Conservation (phyloP, 2,113 vertebrate genomes). For the Laterallus jamaicensis region DNA sequence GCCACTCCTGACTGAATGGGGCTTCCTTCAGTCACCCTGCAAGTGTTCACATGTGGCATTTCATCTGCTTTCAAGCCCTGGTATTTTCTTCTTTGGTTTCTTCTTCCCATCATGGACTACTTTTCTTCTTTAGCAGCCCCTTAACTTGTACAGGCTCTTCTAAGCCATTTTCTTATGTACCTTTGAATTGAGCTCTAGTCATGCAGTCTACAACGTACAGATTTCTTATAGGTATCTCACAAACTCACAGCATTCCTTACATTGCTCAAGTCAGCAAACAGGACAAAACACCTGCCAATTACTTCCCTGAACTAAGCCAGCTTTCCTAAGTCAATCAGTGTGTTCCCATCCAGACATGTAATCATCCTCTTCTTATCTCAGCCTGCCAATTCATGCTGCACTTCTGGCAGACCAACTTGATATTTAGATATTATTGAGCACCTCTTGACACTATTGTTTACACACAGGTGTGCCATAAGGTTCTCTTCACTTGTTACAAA, state of each 20-base stretch:
- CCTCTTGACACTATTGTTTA: not conserved
- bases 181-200: not conserved
- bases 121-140: not conserved
- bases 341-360: constrained; percentile 31
- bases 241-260: not conserved
- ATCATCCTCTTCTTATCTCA: constrained; percentile 37
- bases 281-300: constrained; percentile 51
- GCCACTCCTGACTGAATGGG: not conserved
- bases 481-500: not conserved
- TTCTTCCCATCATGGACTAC: not conserved
- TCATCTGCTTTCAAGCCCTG: not conserved
- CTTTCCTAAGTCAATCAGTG: constrained; percentile 28
- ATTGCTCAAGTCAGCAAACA: constrained; percentile 41
- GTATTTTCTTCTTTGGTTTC: not conserved
- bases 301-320: constrained; percentile 35
- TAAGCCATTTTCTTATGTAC: not conserved
- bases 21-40: not conserved
- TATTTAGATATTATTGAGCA: constrained; percentile 14
- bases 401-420: constrained; percentile 33
- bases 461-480: constrained; percentile 22
- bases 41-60: constrained; percentile 9
- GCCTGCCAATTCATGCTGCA: constrained; percentile 47
- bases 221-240: not conserved
- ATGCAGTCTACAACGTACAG: not conserved
- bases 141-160: not conserved